phyloP scores from a whole-genome alignment of 2,888 invertebrate genomes.

The Stenodema calcarata region DNA sequence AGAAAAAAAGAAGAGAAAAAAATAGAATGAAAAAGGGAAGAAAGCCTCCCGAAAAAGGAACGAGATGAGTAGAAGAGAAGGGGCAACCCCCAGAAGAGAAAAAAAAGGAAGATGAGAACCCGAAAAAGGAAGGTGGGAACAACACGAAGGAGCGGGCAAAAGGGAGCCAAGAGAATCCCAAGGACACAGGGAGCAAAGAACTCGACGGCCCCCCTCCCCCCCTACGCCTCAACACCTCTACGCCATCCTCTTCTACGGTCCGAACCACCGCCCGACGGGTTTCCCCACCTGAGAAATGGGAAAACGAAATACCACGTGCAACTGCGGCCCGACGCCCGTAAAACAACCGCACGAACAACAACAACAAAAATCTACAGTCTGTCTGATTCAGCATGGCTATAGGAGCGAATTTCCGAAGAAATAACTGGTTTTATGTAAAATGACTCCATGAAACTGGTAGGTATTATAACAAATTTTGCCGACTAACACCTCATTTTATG shows the following conservation, averaged over 20 bases:
- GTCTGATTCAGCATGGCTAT: too few relatives aligned
- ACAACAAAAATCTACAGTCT: too few relatives aligned
- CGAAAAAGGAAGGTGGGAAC: constrained; percentile 30
- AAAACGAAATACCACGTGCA: too few relatives aligned
- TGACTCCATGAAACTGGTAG: too few relatives aligned
- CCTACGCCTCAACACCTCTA: not conserved
- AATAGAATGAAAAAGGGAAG: not conserved
- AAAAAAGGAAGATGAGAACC: not conserved
- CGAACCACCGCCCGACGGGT: too few relatives aligned
- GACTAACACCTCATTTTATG: too few relatives aligned
- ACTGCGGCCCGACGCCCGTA: too few relatives aligned
- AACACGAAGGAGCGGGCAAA: constrained; percentile 13
- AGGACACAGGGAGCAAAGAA: constrained; percentile 29
- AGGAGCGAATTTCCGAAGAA: too few relatives aligned
- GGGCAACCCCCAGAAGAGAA: not conserved
- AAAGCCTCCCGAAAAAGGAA: not conserved
- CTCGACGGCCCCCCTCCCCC: not conserved
- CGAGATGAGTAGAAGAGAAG: not conserved
- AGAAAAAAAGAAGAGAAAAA: not conserved
- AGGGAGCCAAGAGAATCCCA: constrained; percentile 22
- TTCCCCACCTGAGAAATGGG: too few relatives aligned
- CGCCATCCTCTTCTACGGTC: not conserved
- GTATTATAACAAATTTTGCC: too few relatives aligned
- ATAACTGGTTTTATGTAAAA: too few relatives aligned
- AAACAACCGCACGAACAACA: too few relatives aligned